Base-by-base conservation (phyloP, 2,888 invertebrate species). In the Tetheella fluctuosa region DNA sequence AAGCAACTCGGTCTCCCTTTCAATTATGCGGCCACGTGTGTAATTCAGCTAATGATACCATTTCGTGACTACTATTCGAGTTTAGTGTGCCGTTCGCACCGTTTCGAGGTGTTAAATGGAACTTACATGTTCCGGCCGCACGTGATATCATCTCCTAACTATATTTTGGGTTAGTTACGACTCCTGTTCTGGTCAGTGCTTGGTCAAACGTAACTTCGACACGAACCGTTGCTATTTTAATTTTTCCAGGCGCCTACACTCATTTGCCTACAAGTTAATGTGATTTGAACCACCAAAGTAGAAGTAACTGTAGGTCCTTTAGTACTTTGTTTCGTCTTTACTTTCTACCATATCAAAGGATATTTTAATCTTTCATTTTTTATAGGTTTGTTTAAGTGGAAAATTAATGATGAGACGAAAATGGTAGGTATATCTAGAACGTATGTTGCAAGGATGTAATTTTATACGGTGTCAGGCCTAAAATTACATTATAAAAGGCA, bases 81-180 rank as follows among this genome's bases (percentile, higher is more conserved):
- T 85, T 85, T 82, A 80, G 75, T 77, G 76, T 73, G 76, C 73
- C 77, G 78, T 85, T 81, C 75, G 67, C 73, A 69, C 63, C 70
- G 74, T 80, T 77, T 70, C 67, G 74, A 86, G 83, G 83, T 85
- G 88, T 83, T 84, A 85, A 90, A 90, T 89, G 85, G 85, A 88
- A 83, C 78, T 88, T 84, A 83, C 85, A 81, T 89, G 87, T 88
- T 81, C 66, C 54, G 65, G 57, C 54, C 62, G 71, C 71, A 81
- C 80, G 80, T 81, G 84, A 84, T 81, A 78, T 78, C 77, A 83
- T 82, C 80, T 74, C 30, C 48, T 67, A 62, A 64, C 62, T 70
- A 71, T 67, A 73, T 71, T 78, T 79, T 68, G 62, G 68, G 68
- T 71, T 73, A 71, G 65, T 73, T 71, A 72, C 62, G 59, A 63